Evolutionary conservation across 2,888 invertebrate species (phyloP).

Genomic region (Miltochrista miniata): DNA sequence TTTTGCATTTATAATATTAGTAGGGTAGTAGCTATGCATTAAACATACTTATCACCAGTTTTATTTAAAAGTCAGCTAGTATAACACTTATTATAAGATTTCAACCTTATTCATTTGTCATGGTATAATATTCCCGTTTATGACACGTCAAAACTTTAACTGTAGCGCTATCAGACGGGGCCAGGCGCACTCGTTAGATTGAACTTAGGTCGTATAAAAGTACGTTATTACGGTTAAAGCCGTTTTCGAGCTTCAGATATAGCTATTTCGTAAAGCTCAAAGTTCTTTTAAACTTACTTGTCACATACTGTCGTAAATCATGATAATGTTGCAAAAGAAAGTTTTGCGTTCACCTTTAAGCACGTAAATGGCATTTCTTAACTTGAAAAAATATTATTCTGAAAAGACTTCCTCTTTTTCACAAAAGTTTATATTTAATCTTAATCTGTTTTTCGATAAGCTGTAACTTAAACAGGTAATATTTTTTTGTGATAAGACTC

Average conservation of each 20-base stretch:
- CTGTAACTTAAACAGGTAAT: no score
- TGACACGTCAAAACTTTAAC: slow-evolving; percentile 38
- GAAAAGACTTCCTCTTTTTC: neutral
- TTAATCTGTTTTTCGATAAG: no score
- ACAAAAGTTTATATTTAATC: neutral
- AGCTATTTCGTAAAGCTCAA: slow-evolving; percentile 15
- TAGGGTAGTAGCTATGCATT: no score
- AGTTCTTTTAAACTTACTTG: slow-evolving; percentile 16
- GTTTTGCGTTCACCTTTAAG: neutral
- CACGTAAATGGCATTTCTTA: neutral
- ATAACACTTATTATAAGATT: slow-evolving; percentile 18
- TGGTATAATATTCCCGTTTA: slow-evolving; percentile 30
- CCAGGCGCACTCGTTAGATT: slow-evolving; percentile 24
- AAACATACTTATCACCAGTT: neutral
- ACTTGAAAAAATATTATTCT: no score
- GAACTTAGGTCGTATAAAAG: slow-evolving; percentile 44
- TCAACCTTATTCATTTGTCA: slow-evolving; percentile 36
- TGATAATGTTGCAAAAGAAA: neutral
- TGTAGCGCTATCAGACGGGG: slow-evolving; percentile 20
- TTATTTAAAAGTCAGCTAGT: neutral
- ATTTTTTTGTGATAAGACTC: no score
- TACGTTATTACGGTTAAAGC: slow-evolving; percentile 33
- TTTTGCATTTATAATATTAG: no score
- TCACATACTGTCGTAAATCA: slow-evolving; percentile 4
- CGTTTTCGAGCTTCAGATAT: slow-evolving; percentile 18